phyloP scores from a whole-genome alignment of 2,113 vertebrate species.

The Cervus canadensis region DNA sequence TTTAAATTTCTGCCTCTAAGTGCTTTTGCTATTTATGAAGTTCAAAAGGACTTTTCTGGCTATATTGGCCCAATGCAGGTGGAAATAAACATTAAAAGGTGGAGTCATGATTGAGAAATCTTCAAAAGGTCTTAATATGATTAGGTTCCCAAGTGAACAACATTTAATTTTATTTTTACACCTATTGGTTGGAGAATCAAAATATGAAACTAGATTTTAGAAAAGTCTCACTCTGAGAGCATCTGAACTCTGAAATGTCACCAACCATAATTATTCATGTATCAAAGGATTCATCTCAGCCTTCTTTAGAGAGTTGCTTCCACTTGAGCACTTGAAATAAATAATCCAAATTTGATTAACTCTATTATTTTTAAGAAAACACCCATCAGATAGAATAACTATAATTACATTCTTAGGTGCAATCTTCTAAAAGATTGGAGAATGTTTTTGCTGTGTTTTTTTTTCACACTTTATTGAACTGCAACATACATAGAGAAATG shows the following conservation, averaged over 20 bases:
- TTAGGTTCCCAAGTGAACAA: not conserved
- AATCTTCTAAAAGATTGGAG: not conserved
- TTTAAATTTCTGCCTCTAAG: not conserved
- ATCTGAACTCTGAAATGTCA: slow-evolving; percentile 24
- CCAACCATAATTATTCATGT: not conserved
- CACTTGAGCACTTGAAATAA: not conserved
- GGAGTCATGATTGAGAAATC: not conserved
- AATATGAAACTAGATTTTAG: slow-evolving; percentile 8
- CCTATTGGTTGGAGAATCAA: not conserved
- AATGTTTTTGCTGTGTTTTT: not conserved
- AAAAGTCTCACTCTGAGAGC: not conserved
- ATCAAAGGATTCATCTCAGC: not conserved
- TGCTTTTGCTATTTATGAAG: not conserved
- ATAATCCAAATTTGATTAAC: slow-evolving; percentile 21
- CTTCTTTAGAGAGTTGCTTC: slow-evolving; percentile 5
- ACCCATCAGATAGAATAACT: not conserved
- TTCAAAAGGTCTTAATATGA: not conserved
- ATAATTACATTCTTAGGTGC: not conserved
- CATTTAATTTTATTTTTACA: slow-evolving; percentile 29
- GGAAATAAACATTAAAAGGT: slow-evolving; percentile 7
- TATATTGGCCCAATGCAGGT: not conserved
- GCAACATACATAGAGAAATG: not conserved
- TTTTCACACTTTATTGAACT: not conserved
- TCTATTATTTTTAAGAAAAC: not conserved
- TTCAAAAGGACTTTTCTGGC: not conserved